A percentile compares a stretch with the other conserved stretches of the same genome.
phyloP scores from a whole-genome alignment of 1,140 invertebrate species.

The Druon quercuslanigerum region DNA sequence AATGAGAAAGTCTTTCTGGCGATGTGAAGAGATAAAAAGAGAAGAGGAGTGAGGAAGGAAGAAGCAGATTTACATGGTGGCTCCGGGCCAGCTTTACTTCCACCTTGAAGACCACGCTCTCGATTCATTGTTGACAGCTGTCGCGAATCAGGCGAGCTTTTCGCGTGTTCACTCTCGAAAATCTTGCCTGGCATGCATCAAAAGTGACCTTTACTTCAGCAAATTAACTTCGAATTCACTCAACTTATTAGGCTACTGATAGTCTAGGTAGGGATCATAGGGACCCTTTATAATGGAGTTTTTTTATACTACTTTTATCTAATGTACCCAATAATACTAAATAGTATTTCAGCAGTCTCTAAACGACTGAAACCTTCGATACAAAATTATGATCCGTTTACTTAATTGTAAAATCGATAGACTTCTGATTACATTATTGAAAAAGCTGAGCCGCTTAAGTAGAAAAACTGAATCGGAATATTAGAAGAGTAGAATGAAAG shows the following conservation, averaged over 20 bases:
- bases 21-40: constrained; percentile 14
- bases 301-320: not conserved
- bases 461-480: not conserved
- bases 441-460: not conserved
- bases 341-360: not conserved
- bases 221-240: not conserved
- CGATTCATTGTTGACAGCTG: constrained; percentile 31
- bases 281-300: not conserved
- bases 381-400: not conserved
- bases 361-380: not conserved
- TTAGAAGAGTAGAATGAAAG: constrained; percentile 2
- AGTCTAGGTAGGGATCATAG: not conserved
- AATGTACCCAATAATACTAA: not conserved
- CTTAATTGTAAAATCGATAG: constrained; percentile 13
- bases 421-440: not conserved
- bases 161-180: constrained; percentile 32
- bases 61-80: constrained; percentile 32
- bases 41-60: constrained; percentile 38
- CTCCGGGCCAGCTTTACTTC: constrained; percentile 35
- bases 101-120: constrained; percentile 34
- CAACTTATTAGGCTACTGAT: not conserved
- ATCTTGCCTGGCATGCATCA: constrained; percentile 36
- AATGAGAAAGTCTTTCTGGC: constrained; percentile 36
- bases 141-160: constrained; percentile 31
- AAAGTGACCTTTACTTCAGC: constrained; percentile 35